Conservation (phyloP, 2,797 vertebrate genomes). For the Bradypus variegatus region DNA sequence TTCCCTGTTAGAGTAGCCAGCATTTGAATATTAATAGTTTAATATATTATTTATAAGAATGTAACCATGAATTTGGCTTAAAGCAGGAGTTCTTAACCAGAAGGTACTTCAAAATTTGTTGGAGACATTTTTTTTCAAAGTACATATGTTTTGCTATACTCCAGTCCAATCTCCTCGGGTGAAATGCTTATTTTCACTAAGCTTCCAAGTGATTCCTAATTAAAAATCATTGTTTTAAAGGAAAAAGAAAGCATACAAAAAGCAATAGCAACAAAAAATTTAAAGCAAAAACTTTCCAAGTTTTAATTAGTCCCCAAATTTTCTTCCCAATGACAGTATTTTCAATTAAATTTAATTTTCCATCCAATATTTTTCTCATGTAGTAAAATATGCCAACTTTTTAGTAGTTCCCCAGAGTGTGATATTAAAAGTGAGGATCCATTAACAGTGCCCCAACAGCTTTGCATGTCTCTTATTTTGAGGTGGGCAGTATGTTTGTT, state of each 20-base stretch:
- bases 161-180: neutral
- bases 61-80: neutral
- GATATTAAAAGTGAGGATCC: neutral
- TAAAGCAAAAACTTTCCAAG: neutral
- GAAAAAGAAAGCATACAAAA: neutral
- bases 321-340: neutral
- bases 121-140: neutral
- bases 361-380: neutral
- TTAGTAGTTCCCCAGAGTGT: neutral
- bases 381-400: neutral
- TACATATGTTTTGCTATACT: neutral
- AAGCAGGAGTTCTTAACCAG: neutral
- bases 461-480: neutral
- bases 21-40: conserved; percentile 1
- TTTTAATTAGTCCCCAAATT: neutral
- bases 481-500: neutral
- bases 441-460: neutral
- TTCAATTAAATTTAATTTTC: neutral
- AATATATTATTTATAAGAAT: neutral
- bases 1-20: neutral
- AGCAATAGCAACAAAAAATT: neutral
- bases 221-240: neutral
- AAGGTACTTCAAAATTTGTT: neutral
- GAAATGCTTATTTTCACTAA: neutral
- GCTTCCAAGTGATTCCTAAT: neutral